Percentiles rank a stretch among this genome's conserved stretches.
phyloP scores from a whole-genome alignment of 2,797 vertebrate species.

The Eulemur albifrons region DNA sequence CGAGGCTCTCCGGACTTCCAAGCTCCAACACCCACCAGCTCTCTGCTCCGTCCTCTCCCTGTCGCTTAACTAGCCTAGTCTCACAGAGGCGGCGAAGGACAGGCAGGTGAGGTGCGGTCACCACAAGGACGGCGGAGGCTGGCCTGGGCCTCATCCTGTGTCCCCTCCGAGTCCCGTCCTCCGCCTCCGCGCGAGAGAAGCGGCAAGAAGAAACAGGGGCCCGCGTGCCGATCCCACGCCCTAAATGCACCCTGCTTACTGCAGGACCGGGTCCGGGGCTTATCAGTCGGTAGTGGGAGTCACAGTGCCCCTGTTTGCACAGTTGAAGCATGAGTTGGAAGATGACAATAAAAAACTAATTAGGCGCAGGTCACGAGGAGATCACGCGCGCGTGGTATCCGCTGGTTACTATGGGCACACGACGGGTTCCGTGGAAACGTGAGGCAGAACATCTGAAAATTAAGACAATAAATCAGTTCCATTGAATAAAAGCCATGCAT shows the following conservation, averaged over 20 bases:
- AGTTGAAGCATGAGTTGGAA: slow-evolving; percentile 76
- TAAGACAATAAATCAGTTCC: slow-evolving; percentile 87
- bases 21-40: slow-evolving; percentile 85
- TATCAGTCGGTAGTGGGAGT: background rate
- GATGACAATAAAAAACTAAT: slow-evolving; percentile 86
- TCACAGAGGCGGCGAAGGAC: slow-evolving; percentile 79
- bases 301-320: slow-evolving; percentile 35
- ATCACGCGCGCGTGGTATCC: slow-evolving; percentile 76
- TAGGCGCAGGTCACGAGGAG: slow-evolving; percentile 83
- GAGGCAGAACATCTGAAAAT: slow-evolving; percentile 83
- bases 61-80: slow-evolving; percentile 82
- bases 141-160: background rate
- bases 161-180: background rate
- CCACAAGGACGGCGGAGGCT: slow-evolving; percentile 28
- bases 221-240: background rate
- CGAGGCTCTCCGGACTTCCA: slow-evolving; percentile 82
- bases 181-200: background rate
- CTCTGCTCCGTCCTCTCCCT: slow-evolving; percentile 82
- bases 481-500: slow-evolving; percentile 83
- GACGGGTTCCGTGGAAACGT: slow-evolving; percentile 81
- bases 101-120: slow-evolving; percentile 69
- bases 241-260: slow-evolving; percentile 13
- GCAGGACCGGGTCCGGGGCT: background rate
- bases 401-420: slow-evolving; percentile 84
- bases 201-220: background rate